Evolutionary conservation across 2,113 vertebrate genomes (phyloP).

Genomic region (Acrocephalus kingi): DNA sequence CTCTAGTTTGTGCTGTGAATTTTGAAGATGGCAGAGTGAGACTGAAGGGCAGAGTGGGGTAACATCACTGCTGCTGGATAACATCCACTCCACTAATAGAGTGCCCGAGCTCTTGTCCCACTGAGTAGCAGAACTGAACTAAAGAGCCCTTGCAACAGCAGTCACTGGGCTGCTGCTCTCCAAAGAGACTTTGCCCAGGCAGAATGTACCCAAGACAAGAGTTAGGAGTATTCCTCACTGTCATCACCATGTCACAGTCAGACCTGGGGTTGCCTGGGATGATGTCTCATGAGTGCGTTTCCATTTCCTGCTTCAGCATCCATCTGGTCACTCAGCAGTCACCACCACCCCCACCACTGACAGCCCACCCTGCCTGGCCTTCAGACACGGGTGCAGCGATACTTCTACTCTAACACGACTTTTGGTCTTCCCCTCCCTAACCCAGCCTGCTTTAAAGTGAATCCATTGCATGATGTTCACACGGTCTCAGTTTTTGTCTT

Average conservation of each 20-base stretch:
- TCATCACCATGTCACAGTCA: neutral
- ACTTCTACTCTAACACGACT: neutral
- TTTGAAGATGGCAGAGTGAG: neutral
- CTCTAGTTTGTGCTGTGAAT: neutral
- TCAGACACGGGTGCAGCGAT: neutral
- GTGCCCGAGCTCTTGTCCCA: neutral
- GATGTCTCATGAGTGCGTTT: neutral
- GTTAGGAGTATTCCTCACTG: neutral
- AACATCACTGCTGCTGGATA: neutral
- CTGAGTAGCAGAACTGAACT: neutral
- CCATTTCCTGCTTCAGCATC: conserved; percentile 40
- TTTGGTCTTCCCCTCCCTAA: neutral
- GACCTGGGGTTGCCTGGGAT: neutral
- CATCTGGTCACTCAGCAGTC: neutral
- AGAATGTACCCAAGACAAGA: neutral
- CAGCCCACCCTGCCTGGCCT: neutral
- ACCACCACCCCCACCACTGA: neutral
- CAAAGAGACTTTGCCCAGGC: neutral
- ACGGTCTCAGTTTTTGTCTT: conserved; percentile 53
- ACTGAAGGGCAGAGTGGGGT: neutral
- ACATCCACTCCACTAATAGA: neutral
- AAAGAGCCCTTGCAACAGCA: neutral
- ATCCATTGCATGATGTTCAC: conserved; percentile 60
- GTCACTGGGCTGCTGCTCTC: neutral
- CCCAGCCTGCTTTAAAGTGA: conserved; percentile 29